Percentiles rank a stretch among this genome's conserved stretches.
These are phyloP conservation scores for Platorchestia sp. DNA, from an alignment of 1,140 invertebrate genomes.

Conservation along the genomic window DNA sequence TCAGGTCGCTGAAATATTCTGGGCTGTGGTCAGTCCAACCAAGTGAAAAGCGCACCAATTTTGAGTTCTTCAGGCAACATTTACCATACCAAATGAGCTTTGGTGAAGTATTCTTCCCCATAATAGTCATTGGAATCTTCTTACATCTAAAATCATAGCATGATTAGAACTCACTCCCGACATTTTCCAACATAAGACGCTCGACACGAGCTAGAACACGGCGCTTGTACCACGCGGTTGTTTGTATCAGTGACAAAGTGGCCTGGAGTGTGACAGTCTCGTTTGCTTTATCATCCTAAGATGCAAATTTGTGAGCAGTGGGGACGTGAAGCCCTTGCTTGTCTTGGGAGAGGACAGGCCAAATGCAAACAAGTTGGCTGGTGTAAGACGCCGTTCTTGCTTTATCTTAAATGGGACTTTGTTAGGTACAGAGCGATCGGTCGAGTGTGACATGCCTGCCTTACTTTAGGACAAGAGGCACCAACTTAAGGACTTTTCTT, in stretches of 20 bases:
- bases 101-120: neutral
- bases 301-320: neutral
- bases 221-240: neutral
- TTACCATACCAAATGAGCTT: neutral
- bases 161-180: neutral
- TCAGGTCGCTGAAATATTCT: neutral
- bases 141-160: neutral
- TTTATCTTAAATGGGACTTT: neutral
- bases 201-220: neutral
- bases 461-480: neutral
- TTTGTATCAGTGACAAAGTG: conserved; percentile 1
- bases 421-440: neutral
- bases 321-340: neutral
- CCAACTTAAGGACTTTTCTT: neutral
- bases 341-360: neutral
- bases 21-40: neutral
- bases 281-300: neutral
- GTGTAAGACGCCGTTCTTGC: neutral
- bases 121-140: neutral
- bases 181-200: neutral
- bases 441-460: neutral
- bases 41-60: neutral
- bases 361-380: neutral
- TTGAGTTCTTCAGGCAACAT: neutral
- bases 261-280: neutral